Evolutionary conservation across 2,888 invertebrate genomes (phyloP).

Genomic region (Acanthosoma haemorrhoidale): DNA sequence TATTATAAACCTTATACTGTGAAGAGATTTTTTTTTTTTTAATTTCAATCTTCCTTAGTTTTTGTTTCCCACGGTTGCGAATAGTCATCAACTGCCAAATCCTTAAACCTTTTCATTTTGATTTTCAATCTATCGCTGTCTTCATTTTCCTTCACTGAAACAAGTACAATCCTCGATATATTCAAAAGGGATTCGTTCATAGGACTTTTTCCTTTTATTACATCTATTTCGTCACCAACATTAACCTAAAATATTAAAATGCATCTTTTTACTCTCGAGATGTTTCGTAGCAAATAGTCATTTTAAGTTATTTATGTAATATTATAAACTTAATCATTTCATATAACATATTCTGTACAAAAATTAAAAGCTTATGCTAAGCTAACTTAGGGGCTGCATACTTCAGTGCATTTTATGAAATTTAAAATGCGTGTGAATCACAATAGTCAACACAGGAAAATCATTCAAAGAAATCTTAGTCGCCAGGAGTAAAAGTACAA

Average conservation of each 20-base stretch:
- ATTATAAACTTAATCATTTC: too few relatives aligned
- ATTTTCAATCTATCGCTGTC: conserved; percentile 48
- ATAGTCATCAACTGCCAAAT: conserved; percentile 69
- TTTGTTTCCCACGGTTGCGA: conserved; percentile 35
- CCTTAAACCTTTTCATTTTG: conserved; percentile 62
- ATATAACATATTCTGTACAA: too few relatives aligned
- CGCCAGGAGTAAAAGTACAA: too few relatives aligned
- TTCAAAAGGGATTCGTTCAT: conserved; percentile 63
- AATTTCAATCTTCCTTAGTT: neutral
- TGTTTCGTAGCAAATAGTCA: too few relatives aligned
- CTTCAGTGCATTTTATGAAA: too few relatives aligned
- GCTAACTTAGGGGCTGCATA: too few relatives aligned
- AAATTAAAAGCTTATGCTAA: too few relatives aligned
- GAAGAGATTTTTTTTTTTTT: neutral
- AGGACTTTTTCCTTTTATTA: conserved; percentile 62
- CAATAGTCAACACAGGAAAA: too few relatives aligned
- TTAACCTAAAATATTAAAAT: conserved; percentile 55
- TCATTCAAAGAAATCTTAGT: too few relatives aligned
- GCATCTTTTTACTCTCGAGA: too few relatives aligned
- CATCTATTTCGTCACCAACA: conserved; percentile 70
- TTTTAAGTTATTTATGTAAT: too few relatives aligned
- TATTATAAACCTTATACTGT: neutral
- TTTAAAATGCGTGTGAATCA: too few relatives aligned
- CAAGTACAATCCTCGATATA: conserved; percentile 63
- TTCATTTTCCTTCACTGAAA: conserved; percentile 53